A percentile compares a stretch with the other conserved stretches of the same genome.
These are phyloP conservation scores for Aldrovandia affinis DNA, from an alignment of 2,797 vertebrate species.

Conservation along the genomic window DNA sequence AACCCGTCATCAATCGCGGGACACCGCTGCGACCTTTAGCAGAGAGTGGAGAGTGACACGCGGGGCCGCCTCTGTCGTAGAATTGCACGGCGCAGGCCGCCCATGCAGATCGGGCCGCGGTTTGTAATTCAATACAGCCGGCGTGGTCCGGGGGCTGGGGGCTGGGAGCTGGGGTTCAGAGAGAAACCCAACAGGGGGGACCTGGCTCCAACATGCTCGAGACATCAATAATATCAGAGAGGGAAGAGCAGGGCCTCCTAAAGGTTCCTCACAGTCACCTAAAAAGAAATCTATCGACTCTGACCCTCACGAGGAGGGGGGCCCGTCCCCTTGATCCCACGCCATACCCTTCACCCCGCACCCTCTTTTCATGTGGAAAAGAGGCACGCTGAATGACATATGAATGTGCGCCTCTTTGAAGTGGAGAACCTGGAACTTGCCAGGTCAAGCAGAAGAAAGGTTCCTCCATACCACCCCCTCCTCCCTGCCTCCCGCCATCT, in stretches of 20 bases:
- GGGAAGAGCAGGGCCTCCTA: not conserved
- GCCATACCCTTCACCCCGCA: not conserved
- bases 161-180: not conserved
- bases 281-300: not conserved
- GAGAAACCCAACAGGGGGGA: not conserved
- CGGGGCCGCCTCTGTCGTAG: not conserved
- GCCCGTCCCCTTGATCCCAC: not conserved
- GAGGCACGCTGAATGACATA: not conserved
- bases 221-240: conserved; percentile 3
- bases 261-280: not conserved
- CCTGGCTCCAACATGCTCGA: not conserved
- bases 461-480: not conserved
- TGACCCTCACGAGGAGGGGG: not conserved
- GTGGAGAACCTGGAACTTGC: conserved; percentile 2
- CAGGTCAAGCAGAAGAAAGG: conserved; percentile 6
- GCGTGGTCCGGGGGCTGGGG: not conserved
- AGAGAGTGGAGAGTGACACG: no score
- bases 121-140: not conserved
- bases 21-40: not conserved
- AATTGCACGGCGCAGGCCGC: not conserved
- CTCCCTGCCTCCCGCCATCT: no score
- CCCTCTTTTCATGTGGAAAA: not conserved
- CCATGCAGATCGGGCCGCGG: not conserved
- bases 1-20: not conserved
- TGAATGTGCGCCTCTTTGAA: not conserved